Evolutionary conservation across 2,113 vertebrate species (phyloP), one percentile per base, ranked within the genome.

Genomic region (Fukomys damarensis): DNA sequence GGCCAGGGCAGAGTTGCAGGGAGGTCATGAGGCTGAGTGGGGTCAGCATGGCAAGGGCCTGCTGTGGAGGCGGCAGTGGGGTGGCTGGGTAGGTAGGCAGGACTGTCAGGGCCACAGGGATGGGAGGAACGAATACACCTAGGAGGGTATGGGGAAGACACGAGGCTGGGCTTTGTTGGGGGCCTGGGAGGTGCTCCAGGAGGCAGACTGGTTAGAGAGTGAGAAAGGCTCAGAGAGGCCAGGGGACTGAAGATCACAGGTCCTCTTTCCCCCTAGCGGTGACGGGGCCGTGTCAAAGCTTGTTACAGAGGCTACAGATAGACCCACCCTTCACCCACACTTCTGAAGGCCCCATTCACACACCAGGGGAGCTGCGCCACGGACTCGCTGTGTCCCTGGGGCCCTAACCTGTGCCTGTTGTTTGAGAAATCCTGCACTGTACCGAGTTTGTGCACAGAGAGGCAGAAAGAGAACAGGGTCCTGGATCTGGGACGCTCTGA

Each of bases 31-130:
- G 49, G 24, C 38, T 5, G 7, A 77, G 5, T 63, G 68, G 80
- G 20, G 26, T 66, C 54, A 24, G 56, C 0, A 0, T 26, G 46
- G 52, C 20, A 54, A 74, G 72, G 16, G 61, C 41, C 83, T 95
- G 38, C 74, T 52, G 58, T 35, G 63, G 28, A 83, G 68, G 77
- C 43, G 81, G 43, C 56, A 85, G 59, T 49, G 93, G 30, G 74
- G 30, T 19, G 82, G 38, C 56, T 32, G 43, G 68, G 61, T 54
- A 59, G 65, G 22, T 41, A 72, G 89, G 66, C 77, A 58, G 77
- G 74, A 56, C 16, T 63, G 86, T 56, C 54, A 68, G 84, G 74
- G 88, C 41, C 93, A 59, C 32, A 1, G 61, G 74, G 90, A 89
- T 66, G 35, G 77, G 56, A 91, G 28, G 70, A 79, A 20, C 22